A percentile compares a stretch with the other conserved stretches of the same genome.
These are phyloP conservation scores for Chrysemys picta DNA, from an alignment of 2,113 vertebrate species.

Conservation along the genomic window DNA sequence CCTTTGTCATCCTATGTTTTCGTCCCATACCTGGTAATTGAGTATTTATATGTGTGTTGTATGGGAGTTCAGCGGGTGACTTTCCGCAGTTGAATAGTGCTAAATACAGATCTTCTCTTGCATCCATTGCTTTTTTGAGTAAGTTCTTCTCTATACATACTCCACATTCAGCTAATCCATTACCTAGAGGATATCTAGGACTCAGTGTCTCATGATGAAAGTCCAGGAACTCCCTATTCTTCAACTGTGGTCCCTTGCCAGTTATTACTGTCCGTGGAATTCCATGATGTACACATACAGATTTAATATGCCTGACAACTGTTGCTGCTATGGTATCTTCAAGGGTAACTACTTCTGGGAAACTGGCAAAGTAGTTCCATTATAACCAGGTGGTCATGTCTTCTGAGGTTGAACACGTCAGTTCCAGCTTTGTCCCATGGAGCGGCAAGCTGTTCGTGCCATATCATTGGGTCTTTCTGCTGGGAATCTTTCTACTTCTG, in stretches of 20 bases:
- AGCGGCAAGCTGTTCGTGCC: background rate
- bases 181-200: background rate
- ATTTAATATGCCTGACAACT: background rate
- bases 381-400: background rate
- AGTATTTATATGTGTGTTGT: background rate
- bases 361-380: background rate
- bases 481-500: background rate
- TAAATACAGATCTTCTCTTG: background rate
- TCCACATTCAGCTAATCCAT: background rate
- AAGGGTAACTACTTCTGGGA: background rate
- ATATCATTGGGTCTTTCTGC: background rate
- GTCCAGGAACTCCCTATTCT: background rate
- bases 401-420: background rate
- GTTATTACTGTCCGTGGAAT: background rate
- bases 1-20: background rate
- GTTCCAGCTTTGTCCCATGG: background rate
- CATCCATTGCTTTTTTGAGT: background rate
- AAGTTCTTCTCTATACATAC: background rate
- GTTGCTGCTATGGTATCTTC: background rate
- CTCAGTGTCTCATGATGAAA: background rate
- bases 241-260: background rate
- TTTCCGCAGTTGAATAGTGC: background rate
- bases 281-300: background rate
- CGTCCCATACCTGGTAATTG: background rate
- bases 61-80: background rate